Conservation (phyloP, 2,113 vertebrate species). For the Uria lomvia region DNA sequence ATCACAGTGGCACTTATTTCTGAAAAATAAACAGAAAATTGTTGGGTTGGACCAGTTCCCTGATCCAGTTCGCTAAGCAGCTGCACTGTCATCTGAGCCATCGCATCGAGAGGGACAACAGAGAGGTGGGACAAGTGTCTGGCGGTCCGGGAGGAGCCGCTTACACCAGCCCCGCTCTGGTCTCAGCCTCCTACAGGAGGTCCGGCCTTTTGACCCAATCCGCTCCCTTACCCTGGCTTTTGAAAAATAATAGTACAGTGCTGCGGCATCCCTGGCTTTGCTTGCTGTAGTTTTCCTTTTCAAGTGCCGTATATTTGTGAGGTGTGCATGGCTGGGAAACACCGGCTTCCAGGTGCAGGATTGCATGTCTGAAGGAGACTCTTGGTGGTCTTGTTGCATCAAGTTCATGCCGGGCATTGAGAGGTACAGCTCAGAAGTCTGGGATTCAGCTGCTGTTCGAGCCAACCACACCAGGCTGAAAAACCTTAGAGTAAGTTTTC, state of each 20-base stretch:
- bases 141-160: neutral
- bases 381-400: neutral
- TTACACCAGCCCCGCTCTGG: neutral
- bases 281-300: neutral
- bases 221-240: neutral
- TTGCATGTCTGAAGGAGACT: neutral
- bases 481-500: neutral
- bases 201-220: neutral
- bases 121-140: neutral
- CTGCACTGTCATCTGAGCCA: neutral
- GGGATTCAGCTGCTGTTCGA: neutral
- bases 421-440: neutral
- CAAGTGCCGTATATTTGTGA: accelerated
- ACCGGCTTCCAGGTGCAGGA: neutral
- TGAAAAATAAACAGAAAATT: neutral
- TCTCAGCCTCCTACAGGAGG: accelerated
- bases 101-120: neutral
- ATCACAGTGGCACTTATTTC: neutral
- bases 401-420: neutral
- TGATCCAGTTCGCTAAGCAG: neutral
- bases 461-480: neutral
- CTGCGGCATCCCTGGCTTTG: neutral
- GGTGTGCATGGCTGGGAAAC: neutral
- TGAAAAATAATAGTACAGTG: accelerated
- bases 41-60: neutral